These are phyloP conservation scores for Eriosoma lanigerum DNA, from an alignment of 1,140 invertebrate species.

Conservation along the genomic window DNA sequence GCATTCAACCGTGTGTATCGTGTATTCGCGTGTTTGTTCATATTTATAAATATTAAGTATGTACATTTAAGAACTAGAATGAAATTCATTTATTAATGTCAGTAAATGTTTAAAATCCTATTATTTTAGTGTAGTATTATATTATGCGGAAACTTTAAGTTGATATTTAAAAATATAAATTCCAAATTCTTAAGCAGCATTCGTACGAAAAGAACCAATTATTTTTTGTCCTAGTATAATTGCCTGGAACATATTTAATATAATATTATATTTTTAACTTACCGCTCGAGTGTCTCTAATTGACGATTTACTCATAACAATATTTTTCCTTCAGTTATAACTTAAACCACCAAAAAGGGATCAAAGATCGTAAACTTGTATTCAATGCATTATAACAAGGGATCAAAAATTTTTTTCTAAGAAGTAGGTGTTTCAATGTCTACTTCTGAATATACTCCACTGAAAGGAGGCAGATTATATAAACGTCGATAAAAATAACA, in stretches of 20 bases:
- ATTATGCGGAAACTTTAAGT: background rate
- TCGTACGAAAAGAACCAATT: background rate
- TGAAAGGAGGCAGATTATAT: no score
- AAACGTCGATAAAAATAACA: no score
- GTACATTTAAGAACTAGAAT: background rate
- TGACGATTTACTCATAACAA: conserved; percentile 37
- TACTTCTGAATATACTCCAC: no score
- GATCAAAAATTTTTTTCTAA: no score
- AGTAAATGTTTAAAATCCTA: background rate
- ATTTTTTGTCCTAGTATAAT: conserved; percentile 23
- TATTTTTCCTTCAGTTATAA: no score
- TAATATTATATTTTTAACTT: conserved; percentile 35
- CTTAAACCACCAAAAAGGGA: no score
- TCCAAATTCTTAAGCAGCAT: background rate
- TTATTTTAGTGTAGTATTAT: background rate
- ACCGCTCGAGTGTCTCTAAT: conserved; percentile 31
- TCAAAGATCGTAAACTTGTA: no score
- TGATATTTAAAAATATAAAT: conserved; percentile 19
- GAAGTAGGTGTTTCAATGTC: no score
- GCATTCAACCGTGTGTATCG: no score
- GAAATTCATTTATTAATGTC: background rate
- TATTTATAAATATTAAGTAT: no score
- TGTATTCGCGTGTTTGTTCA: no score
- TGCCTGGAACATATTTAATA: background rate
- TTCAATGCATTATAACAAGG: no score